A percentile compares a stretch with the other conserved stretches of the same genome.
Evolutionary conservation across 2,797 vertebrate species (phyloP).

Genomic region (Salarias fasciatus): DNA sequence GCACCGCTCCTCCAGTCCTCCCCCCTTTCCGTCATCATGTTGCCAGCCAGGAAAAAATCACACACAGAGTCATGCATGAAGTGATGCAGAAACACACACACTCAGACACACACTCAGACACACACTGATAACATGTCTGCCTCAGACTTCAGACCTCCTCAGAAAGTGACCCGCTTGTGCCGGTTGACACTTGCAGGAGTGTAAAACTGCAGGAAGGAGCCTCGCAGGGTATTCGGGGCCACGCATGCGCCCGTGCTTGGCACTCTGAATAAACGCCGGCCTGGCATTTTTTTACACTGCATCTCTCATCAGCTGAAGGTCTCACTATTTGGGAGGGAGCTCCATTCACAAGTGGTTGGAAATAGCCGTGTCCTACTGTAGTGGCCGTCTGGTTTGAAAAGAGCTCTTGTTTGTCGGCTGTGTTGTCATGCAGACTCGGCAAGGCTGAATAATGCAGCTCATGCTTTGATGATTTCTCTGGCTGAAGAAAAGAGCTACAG

Average conservation of each 20-base stretch:
- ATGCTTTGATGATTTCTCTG: conserved; percentile 76
- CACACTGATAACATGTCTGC: conserved; percentile 36
- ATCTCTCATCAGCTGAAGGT: conserved; percentile 33
- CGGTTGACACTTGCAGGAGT: conserved; percentile 10
- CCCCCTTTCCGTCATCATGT: conserved; percentile 52
- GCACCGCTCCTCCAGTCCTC: conserved; percentile 14
- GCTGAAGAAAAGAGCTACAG: conserved; percentile 74
- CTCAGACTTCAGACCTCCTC: conserved; percentile 25
- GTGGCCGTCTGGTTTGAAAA: conserved; percentile 73
- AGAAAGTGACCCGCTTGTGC: conserved; percentile 8
- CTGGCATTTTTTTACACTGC: conserved; percentile 28
- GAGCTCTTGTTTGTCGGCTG: conserved; percentile 72
- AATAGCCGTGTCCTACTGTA: conserved; percentile 66
- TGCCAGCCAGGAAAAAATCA: conserved; percentile 54
- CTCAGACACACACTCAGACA: conserved; percentile 10
- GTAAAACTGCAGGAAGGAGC: conserved; percentile 5
- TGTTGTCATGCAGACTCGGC: conserved; percentile 77
- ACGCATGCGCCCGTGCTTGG: conserved; percentile 2
- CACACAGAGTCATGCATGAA: conserved; percentile 43
- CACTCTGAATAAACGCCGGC: conserved; percentile 24
- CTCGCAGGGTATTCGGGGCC: not conserved
- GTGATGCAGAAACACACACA: conserved; percentile 31
- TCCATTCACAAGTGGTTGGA: conserved; percentile 63
- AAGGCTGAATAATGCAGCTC: conserved; percentile 75
- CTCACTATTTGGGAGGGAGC: conserved; percentile 48